phyloP scores from a whole-genome alignment of 2,797 vertebrate species.

The Toxotes lorentzi region DNA sequence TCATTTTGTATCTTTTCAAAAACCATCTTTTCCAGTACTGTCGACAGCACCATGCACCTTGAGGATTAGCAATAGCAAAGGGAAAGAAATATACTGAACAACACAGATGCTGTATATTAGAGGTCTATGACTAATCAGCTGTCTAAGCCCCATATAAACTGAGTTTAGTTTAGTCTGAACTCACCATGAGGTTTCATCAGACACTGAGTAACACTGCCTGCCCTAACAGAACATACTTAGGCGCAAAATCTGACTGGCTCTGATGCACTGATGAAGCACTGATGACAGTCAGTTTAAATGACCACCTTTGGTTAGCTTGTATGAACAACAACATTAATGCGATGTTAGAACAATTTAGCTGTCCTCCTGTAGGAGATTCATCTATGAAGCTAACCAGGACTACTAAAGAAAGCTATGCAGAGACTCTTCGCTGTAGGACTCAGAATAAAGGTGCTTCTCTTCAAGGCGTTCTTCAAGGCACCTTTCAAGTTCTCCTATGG shows the following conservation, averaged over 20 bases:
- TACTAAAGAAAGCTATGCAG: background rate
- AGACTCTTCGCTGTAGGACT: constrained; percentile 6
- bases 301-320: background rate
- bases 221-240: background rate
- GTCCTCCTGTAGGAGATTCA: background rate
- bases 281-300: background rate
- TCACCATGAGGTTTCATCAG: constrained; percentile 3
- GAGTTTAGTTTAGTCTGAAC: background rate
- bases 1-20: background rate
- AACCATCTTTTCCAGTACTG: background rate
- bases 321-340: background rate
- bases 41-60: background rate
- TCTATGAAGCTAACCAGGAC: background rate
- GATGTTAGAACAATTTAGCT: background rate
- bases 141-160: background rate
- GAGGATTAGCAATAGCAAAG: background rate
- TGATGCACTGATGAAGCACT: background rate
- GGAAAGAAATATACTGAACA: background rate
- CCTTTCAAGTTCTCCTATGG: constrained; percentile 24
- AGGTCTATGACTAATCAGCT: background rate
- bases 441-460: constrained; percentile 20
- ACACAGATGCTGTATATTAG: background rate
- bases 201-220: background rate
- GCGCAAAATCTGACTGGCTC: background rate
- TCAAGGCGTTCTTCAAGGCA: constrained; percentile 24